phyloP scores from a whole-genome alignment of 2,888 invertebrate genomes.

The Torymus tubicola region DNA sequence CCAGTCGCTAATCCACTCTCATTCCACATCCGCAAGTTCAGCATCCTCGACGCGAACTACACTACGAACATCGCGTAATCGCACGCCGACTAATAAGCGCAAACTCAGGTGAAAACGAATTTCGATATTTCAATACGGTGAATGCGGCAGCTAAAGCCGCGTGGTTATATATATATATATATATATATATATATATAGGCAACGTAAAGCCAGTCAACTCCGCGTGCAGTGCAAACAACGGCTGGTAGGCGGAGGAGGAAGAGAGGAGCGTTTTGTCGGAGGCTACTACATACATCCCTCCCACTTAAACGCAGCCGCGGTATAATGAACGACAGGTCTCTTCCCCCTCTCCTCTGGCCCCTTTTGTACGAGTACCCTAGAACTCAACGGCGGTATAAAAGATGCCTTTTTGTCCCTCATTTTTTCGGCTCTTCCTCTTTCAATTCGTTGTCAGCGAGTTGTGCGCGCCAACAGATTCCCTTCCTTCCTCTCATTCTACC shows the following conservation, averaged over 20 bases:
- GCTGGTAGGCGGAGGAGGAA: too few species aligned
- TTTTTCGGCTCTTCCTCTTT: background rate
- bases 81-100: too few species aligned
- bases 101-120: background rate
- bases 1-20: too few species aligned
- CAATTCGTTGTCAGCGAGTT: slow-evolving; percentile 14
- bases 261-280: slow-evolving; percentile 16
- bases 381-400: slow-evolving; percentile 11
- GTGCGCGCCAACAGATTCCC: background rate
- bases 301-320: too few species aligned
- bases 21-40: too few species aligned
- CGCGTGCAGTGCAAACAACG: too few species aligned
- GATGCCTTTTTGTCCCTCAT: slow-evolving; percentile 14
- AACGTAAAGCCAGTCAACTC: too few species aligned
- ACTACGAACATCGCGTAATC: too few species aligned
- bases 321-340: background rate
- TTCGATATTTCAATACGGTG: slow-evolving; percentile 15
- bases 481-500: background rate
- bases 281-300: too few species aligned
- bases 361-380: slow-evolving; percentile 23
- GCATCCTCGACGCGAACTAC: too few species aligned
- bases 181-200: too few species aligned
- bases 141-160: background rate
- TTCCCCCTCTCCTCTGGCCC: background rate
- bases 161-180: too few species aligned